Conservation (phyloP, 2,888 invertebrate genomes). For the Caenorhabditis uteleia region DNA sequence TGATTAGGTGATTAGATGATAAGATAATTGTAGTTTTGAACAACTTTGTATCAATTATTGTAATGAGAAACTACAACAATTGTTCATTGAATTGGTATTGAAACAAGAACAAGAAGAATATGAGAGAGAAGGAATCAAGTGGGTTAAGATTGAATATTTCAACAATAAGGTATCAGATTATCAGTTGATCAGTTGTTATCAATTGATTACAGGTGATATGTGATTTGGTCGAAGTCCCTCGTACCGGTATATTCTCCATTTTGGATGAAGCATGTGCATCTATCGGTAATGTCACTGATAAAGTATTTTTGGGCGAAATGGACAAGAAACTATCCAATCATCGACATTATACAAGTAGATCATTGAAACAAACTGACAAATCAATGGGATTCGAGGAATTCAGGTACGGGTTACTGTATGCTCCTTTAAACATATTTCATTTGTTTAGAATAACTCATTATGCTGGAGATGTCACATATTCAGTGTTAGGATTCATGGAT, state of each 20-base stretch:
- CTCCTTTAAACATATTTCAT: no score
- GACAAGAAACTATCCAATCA: conserved; percentile 85
- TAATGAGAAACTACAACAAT: conserved; percentile 95
- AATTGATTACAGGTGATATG: conserved; percentile 78
- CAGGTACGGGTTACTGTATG: no score
- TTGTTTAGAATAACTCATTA: conserved; percentile 84
- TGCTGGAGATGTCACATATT: conserved; percentile 94
- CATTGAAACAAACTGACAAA: conserved; percentile 76
- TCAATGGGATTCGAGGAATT: conserved; percentile 71
- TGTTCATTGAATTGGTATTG: conserved; percentile 94
- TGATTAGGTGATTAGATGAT: not conserved
- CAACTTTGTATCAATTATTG: conserved; percentile 99
- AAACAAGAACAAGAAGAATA: conserved; percentile 99
- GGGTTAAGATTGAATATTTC: conserved; percentile 82
- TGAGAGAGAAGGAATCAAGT: conserved; percentile 84
- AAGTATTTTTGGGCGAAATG: conserved; percentile 86
- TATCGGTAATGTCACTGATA: conserved; percentile 86
- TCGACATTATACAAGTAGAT: conserved; percentile 83
- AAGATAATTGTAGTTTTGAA: conserved; percentile 76
- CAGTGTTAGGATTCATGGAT: conserved; percentile 88
- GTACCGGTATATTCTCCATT: conserved; percentile 87
- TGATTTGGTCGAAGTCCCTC: conserved; percentile 90
- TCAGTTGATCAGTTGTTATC: not conserved
- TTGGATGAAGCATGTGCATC: conserved; percentile 96
- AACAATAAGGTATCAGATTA: conserved; percentile 80